Percentiles rank a stretch among this genome's conserved stretches.
Evolutionary conservation across 2,113 vertebrate genomes (phyloP).

Genomic region (Corythaixoides concolor): DNA sequence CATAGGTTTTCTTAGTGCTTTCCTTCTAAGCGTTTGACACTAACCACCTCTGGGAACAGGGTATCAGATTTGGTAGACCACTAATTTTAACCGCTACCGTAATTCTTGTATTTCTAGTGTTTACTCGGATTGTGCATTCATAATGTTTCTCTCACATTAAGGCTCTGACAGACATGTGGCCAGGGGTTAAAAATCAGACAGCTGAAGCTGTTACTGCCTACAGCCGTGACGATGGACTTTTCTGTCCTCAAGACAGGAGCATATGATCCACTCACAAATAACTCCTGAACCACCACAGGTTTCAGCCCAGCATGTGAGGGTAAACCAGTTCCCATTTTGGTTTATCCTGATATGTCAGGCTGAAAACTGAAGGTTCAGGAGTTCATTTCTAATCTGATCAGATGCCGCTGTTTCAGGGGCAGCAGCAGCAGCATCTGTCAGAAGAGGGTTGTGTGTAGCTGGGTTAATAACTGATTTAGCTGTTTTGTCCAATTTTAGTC

Average conservation of each 20-base stretch:
- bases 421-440: constrained; percentile 35
- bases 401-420: background rate
- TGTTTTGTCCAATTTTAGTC: background rate
- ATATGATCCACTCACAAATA: background rate
- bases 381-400: constrained; percentile 51
- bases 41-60: background rate
- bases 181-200: background rate
- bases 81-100: background rate
- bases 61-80: background rate
- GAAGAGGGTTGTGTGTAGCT: background rate
- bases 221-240: background rate
- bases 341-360: background rate
- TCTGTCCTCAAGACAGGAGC: background rate
- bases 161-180: background rate
- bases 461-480: constrained; percentile 19
- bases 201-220: background rate
- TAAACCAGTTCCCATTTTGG: background rate
- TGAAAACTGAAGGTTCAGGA: constrained; percentile 22
- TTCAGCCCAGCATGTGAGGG: background rate
- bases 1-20: background rate
- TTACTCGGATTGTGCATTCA: background rate
- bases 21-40: background rate
- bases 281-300: background rate
- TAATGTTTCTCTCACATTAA: background rate
- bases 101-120: background rate